A percentile compares a stretch with the other conserved stretches of the same genome.
phyloP scores from a whole-genome alignment of 2,888 invertebrate genomes.

The Pachycephus smyrnensis region DNA sequence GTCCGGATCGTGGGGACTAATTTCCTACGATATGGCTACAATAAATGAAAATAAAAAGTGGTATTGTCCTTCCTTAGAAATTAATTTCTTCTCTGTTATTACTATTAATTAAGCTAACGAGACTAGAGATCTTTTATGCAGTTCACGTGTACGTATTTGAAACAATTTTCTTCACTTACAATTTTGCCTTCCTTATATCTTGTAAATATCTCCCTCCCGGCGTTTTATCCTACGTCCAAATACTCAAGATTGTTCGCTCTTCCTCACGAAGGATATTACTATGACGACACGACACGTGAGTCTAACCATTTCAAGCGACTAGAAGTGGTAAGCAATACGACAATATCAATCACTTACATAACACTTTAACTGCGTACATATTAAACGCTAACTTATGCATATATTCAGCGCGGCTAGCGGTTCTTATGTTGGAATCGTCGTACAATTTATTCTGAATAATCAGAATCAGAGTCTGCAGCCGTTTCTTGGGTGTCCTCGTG shows the following conservation, averaged over 20 bases:
- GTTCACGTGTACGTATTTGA: neutral
- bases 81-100: conserved; percentile 34
- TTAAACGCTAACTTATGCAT: conserved; percentile 20
- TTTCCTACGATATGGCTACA: conserved; percentile 26
- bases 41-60: conserved; percentile 47
- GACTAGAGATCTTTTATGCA: neutral
- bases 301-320: conserved; percentile 8
- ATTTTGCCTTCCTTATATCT: neutral
- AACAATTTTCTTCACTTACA: conserved; percentile 5
- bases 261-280: neutral
- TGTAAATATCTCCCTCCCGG: neutral
- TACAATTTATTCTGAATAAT: conserved; percentile 67
- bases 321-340: conserved; percentile 12
- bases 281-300: neutral
- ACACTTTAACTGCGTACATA: conserved; percentile 15
- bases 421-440: conserved; percentile 1
- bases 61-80: conserved; percentile 62
- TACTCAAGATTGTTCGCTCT: neutral
- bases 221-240: neutral
- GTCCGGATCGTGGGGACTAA: conserved; percentile 7
- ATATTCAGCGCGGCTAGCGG: conserved; percentile 16
- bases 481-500: conserved; percentile 60
- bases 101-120: neutral
- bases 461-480: conserved; percentile 70
- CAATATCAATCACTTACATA: conserved; percentile 9